Percentiles rank a stretch among this genome's conserved stretches.
These are phyloP conservation scores for Cybosia mesomella DNA, from an alignment of 2,888 invertebrate species.

Conservation along the genomic window DNA sequence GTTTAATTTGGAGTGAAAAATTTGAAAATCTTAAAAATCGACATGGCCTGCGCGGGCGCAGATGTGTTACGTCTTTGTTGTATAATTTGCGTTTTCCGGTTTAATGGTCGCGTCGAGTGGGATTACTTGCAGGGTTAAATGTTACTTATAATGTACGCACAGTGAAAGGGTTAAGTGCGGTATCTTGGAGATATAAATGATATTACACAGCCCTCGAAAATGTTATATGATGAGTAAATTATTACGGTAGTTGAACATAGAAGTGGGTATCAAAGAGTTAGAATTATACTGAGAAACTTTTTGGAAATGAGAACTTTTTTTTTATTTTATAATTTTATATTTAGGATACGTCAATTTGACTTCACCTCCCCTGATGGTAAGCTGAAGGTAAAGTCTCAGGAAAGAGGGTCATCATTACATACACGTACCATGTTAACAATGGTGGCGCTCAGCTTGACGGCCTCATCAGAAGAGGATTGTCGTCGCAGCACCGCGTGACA, in stretches of 20 bases:
- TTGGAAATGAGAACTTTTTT: not conserved
- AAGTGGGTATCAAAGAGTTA: not conserved
- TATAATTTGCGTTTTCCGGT: constrained; percentile 85
- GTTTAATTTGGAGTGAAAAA: constrained; percentile 48
- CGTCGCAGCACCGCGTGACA: too few relatives aligned
- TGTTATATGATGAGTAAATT: constrained; percentile 5
- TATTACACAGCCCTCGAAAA: constrained; percentile 10
- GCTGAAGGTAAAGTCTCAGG: too few relatives aligned
- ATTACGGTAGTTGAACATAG: constrained; percentile 10
- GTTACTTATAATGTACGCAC: constrained; percentile 43
- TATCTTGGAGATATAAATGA: constrained; percentile 13
- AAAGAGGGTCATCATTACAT: too few relatives aligned
- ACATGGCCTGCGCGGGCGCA: constrained; percentile 69
- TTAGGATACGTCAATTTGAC: too few relatives aligned
- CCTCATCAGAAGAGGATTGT: too few relatives aligned
- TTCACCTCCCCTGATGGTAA: too few relatives aligned
- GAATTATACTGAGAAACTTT: not conserved
- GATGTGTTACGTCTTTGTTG: constrained; percentile 86
- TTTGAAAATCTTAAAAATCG: constrained; percentile 39
- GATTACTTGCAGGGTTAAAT: constrained; percentile 57
- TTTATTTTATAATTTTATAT: too few relatives aligned
- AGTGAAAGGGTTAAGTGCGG: constrained; percentile 63
- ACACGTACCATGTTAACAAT: too few relatives aligned
- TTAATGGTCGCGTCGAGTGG: constrained; percentile 80
- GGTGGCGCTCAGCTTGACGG: too few relatives aligned